phyloP scores from a whole-genome alignment of 1,140 invertebrate genomes.

The Apis dorsata region DNA sequence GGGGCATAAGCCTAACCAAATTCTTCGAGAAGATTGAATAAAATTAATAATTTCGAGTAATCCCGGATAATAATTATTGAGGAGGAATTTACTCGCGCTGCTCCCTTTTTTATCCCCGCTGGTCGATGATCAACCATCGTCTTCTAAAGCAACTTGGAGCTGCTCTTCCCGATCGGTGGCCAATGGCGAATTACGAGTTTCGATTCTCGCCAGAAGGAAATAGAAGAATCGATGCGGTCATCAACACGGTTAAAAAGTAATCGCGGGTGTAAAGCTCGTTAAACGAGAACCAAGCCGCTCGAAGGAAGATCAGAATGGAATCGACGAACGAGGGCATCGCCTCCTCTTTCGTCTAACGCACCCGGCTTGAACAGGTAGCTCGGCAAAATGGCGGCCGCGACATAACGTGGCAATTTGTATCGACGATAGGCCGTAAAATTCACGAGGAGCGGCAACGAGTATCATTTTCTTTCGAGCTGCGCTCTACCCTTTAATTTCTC shows the following conservation, averaged over 20 bases:
- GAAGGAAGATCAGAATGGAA: slow-evolving; percentile 18
- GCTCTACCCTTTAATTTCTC: not conserved
- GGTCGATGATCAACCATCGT: no score
- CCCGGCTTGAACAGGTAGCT: slow-evolving; percentile 1
- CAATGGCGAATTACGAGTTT: slow-evolving; percentile 48
- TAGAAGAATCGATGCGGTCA: not conserved
- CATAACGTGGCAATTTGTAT: slow-evolving; percentile 30
- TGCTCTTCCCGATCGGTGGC: not conserved
- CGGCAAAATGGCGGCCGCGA: not conserved
- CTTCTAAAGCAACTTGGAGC: no score
- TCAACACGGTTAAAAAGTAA: not conserved
- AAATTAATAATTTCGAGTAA: not conserved
- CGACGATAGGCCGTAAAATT: slow-evolving; percentile 33
- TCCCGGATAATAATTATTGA: not conserved
- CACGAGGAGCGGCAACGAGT: not conserved
- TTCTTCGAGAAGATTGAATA: not conserved
- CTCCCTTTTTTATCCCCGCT: no score
- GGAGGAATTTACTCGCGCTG: not conserved
- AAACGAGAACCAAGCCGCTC: slow-evolving; percentile 9
- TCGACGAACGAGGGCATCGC: not conserved
- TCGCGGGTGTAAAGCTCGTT: slow-evolving; percentile 19
- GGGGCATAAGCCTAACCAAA: not conserved
- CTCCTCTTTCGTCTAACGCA: not conserved
- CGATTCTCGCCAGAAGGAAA: slow-evolving; percentile 27
- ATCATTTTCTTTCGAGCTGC: not conserved